These are phyloP conservation scores for Poeciliopsis turrubarensis DNA, from an alignment of 2,113 vertebrate species.

Conservation along the genomic window DNA sequence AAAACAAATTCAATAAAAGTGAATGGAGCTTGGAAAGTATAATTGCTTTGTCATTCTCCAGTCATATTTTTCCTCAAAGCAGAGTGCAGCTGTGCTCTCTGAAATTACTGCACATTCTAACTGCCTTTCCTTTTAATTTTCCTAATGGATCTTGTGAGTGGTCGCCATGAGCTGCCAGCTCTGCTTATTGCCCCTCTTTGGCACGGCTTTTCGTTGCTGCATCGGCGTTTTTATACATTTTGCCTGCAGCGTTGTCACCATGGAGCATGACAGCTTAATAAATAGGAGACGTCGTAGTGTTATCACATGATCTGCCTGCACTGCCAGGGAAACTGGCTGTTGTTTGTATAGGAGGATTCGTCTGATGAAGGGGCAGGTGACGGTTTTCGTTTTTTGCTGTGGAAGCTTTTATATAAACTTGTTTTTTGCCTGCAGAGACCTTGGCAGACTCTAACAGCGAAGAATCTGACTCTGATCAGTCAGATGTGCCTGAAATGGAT, in stretches of 20 bases:
- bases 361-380: conserved; percentile 28
- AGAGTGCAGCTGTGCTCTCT: conserved; percentile 55
- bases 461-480: conserved; percentile 97
- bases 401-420: conserved; percentile 22
- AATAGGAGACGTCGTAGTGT: conserved; percentile 48
- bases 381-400: neutral
- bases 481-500: conserved; percentile 98
- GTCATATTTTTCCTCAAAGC: conserved; percentile 57
- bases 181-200: conserved; percentile 63
- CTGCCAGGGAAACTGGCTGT: conserved; percentile 17
- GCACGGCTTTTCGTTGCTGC: conserved; percentile 51
- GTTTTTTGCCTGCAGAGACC: conserved; percentile 82
- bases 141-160: conserved; percentile 74
- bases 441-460: conserved; percentile 95
- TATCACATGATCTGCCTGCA: conserved; percentile 41
- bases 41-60: conserved; percentile 65
- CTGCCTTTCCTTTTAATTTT: conserved; percentile 75
- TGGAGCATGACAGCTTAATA: conserved; percentile 44
- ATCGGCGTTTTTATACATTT: conserved; percentile 71
- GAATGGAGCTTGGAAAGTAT: conserved; percentile 57
- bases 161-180: conserved; percentile 53
- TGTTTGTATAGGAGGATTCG: conserved; percentile 14
- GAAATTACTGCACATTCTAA: conserved; percentile 64
- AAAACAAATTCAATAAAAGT: conserved; percentile 58
- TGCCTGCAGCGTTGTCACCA: conserved; percentile 60